Percentiles rank a stretch among this genome's conserved stretches.
phyloP scores from a whole-genome alignment of 2,888 invertebrate species.

The Cyrtodaria siliqua region DNA sequence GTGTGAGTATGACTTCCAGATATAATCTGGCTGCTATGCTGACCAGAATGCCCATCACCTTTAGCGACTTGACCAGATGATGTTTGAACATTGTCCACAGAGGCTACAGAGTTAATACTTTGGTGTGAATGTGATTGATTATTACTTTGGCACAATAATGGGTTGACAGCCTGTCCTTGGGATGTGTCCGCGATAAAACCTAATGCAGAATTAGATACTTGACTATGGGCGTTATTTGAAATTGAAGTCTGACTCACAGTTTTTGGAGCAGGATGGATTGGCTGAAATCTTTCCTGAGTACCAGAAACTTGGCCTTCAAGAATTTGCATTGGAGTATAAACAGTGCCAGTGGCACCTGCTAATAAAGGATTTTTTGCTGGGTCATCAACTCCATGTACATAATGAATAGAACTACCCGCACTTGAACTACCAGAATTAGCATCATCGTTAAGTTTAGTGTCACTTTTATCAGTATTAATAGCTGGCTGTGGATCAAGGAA shows the following conservation, averaged over 20 bases:
- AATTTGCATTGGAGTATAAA: conserved; percentile 46
- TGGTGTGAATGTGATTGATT: conserved; percentile 61
- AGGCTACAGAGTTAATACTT: conserved; percentile 56
- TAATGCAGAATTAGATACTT: conserved; percentile 48
- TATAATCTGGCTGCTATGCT: conserved; percentile 35
- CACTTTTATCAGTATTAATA: conserved; percentile 59
- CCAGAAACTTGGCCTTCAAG: conserved; percentile 51
- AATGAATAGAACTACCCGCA: conserved; percentile 84
- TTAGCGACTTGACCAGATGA: conserved; percentile 44
- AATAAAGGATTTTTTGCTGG: conserved; percentile 82
- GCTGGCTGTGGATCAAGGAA: conserved; percentile 92
- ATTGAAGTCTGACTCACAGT: conserved; percentile 55
- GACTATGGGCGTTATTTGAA: conserved; percentile 51
- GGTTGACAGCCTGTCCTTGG: conserved; percentile 36
- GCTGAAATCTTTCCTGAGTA: conserved; percentile 69
- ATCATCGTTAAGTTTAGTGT: conserved; percentile 56
- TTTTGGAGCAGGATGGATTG: conserved; percentile 74
- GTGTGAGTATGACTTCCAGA: conserved; percentile 27
- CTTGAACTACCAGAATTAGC: conserved; percentile 82
- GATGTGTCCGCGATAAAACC: conserved; percentile 42
- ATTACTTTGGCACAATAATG: conserved; percentile 56
- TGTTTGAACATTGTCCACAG: conserved; percentile 43
- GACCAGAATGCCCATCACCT: conserved; percentile 41
- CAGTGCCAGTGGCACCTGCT: conserved; percentile 69
- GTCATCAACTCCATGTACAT: conserved; percentile 83